These are phyloP conservation scores for Mormoops blainvillei DNA, from an alignment of 2,113 vertebrate species.

Conservation along the genomic window DNA sequence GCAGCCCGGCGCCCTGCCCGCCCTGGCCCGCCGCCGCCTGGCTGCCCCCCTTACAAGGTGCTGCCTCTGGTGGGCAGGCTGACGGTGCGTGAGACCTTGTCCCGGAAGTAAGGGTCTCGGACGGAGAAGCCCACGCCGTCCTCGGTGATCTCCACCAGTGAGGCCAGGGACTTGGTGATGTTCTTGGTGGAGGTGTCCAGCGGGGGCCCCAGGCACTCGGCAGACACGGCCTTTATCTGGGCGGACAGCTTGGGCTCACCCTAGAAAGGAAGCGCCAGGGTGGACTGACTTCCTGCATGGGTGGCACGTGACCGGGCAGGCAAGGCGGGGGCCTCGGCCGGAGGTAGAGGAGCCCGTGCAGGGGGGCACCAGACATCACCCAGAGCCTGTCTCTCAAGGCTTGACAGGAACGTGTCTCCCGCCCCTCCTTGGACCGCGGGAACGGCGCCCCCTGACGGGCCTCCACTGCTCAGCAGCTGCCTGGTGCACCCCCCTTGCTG, in stretches of 20 bases:
- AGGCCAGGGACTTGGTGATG: constrained; percentile 96
- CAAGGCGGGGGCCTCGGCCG: neutral
- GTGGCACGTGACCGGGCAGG: neutral
- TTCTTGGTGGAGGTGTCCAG: constrained; percentile 88
- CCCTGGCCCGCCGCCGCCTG: fast-evolving
- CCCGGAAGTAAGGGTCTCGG: constrained; percentile 86
- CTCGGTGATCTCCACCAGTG: constrained; percentile 95
- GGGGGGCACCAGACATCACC: neutral
- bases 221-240: constrained; percentile 96
- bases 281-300: neutral
- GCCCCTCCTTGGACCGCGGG: fast-evolving
- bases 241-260: constrained; percentile 91
- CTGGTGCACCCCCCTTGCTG: neutral
- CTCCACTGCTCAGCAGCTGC: neutral
- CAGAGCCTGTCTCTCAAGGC: neutral
- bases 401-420: neutral
- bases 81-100: constrained; percentile 90
- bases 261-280: constrained; percentile 72
- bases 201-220: constrained; percentile 91
- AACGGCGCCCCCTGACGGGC: neutral
- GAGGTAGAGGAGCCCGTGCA: fast-evolving
- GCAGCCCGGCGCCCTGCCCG: too few relatives aligned
- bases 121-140: constrained; percentile 85
- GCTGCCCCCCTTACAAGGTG: constrained; percentile 89
- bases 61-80: constrained; percentile 93